phyloP scores from a whole-genome alignment of 1,140 invertebrate genomes.

The Penaeus indicus region DNA sequence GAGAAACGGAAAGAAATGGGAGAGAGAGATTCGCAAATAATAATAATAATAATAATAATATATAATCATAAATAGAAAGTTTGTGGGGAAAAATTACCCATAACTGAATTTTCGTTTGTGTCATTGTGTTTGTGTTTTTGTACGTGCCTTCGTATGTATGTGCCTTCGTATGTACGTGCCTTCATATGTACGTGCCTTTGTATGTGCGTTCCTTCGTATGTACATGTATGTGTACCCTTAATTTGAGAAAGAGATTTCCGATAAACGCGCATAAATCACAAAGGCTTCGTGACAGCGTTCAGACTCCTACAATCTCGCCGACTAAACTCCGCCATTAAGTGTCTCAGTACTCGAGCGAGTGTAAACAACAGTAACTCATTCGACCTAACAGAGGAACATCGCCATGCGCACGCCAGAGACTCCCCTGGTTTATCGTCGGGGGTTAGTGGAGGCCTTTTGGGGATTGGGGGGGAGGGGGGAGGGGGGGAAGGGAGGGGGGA shows the following conservation, averaged over 20 bases:
- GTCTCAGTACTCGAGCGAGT: constrained; percentile 1
- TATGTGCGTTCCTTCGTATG: neutral
- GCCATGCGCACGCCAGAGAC: neutral
- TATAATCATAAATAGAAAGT: too few relatives aligned
- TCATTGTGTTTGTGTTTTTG: too few relatives aligned
- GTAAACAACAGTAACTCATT: constrained; percentile 43
- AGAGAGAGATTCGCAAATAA: too few relatives aligned
- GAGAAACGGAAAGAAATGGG: neutral
- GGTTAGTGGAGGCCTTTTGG: neutral
- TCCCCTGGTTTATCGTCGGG: too few relatives aligned
- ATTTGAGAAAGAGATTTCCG: too few relatives aligned
- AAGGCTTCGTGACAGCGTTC: neutral
- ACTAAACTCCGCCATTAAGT: constrained; percentile 40
- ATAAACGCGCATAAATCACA: too few relatives aligned
- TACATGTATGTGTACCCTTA: neutral
- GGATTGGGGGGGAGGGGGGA: neutral
- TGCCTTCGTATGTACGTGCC: neutral
- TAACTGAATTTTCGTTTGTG: too few relatives aligned
- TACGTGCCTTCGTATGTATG: too few relatives aligned
- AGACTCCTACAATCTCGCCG: neutral
- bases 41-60: too few relatives aligned
- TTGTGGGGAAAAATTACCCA: too few relatives aligned
- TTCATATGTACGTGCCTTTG: neutral
- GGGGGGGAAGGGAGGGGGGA: neutral
- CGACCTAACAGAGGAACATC: constrained; percentile 34